Evolutionary conservation across 2,797 vertebrate genomes (phyloP).

Genomic region (Sitta carolinensis): DNA sequence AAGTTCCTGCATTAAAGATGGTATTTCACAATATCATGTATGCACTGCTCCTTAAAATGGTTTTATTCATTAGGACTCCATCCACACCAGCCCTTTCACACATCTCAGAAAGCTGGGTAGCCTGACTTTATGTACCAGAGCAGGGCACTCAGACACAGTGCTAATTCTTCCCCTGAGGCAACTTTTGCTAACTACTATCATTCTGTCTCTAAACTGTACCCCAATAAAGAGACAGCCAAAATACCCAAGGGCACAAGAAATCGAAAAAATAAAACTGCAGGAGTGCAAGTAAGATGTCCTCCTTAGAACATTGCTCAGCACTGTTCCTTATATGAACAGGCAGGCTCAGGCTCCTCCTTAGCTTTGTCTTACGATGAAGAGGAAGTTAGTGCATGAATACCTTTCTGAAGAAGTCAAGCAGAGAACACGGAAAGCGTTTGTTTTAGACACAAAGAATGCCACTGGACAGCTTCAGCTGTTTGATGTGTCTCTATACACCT

Average conservation of each 20-base stretch:
- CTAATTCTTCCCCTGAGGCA: background rate
- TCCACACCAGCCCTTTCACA: background rate
- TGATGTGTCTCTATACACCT: background rate
- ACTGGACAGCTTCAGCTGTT: background rate
- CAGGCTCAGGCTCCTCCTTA: background rate
- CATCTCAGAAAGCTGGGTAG: background rate
- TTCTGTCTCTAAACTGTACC: background rate
- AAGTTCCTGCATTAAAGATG: background rate
- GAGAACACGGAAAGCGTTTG: background rate
- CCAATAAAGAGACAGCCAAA: background rate
- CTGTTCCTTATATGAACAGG: background rate
- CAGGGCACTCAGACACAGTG: rapidly evolving
- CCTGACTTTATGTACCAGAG: background rate
- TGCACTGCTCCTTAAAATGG: background rate
- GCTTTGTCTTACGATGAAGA: background rate
- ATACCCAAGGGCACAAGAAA: background rate
- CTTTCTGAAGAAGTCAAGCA: background rate
- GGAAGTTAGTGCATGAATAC: background rate
- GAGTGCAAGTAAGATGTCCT: background rate
- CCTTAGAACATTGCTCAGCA: background rate
- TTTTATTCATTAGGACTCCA: background rate
- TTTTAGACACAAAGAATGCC: background rate
- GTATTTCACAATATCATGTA: background rate
- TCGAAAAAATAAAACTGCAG: background rate
- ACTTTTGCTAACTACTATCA: background rate